Percentiles rank a stretch among this genome's conserved stretches.
These are phyloP conservation scores for Acanthopagrus latus DNA, from an alignment of 2,797 vertebrate species.

Conservation along the genomic window DNA sequence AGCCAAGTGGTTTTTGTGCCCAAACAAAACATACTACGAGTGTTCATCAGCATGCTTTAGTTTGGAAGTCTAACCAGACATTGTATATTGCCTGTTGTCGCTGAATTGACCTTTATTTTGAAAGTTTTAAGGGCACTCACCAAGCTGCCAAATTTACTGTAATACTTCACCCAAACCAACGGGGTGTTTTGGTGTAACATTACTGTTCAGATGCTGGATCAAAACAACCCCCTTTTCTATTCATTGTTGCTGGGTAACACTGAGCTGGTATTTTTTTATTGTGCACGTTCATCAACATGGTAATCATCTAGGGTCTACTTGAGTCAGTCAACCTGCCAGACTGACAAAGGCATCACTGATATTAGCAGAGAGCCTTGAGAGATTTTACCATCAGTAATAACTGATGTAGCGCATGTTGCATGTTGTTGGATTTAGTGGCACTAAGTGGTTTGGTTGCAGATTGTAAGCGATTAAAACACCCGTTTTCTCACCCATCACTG, in stretches of 20 bases:
- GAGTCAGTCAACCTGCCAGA: slow-evolving; percentile 3
- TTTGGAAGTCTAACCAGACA: no score
- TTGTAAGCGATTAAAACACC: no score
- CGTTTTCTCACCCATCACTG: no score
- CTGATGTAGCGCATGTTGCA: background rate
- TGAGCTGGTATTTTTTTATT: background rate
- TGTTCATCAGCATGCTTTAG: no score
- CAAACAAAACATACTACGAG: no score
- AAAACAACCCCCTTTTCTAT: background rate
- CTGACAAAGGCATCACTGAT: background rate
- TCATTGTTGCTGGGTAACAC: background rate
- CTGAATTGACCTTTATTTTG: no score
- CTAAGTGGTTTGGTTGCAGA: no score
- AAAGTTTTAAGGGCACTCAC: no score
- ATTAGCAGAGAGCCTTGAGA: background rate
- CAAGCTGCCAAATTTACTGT: no score
- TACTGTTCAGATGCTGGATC: background rate
- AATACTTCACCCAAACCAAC: background rate
- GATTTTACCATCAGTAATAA: background rate
- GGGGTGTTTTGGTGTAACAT: background rate
- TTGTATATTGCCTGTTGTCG: no score
- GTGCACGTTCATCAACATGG: background rate
- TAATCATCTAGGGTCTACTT: background rate
- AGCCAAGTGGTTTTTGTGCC: no score
- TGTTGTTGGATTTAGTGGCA: no score